Evolutionary conservation across 2,888 invertebrate genomes (phyloP), one percentile per base, ranked within the genome.

Genomic region (Coelinius sp.): DNA sequence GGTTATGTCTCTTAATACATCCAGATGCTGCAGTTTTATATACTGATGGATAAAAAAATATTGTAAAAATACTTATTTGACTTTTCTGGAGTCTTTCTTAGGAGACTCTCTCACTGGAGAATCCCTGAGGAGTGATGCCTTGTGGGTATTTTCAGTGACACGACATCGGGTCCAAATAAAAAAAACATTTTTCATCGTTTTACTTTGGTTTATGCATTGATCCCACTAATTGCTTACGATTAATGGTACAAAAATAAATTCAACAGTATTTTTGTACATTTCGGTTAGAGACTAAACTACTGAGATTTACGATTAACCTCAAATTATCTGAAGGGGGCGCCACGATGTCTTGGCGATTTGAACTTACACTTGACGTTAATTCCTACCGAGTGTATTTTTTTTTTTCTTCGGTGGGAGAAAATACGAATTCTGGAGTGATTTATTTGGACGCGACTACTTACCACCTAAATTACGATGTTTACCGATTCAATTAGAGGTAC

Each of bases 401-500:
- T 20, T 56, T 14, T n/a, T n/a, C n/a, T n/a, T n/a, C n/a, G n/a
- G n/a, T n/a, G n/a, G n/a, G n/a, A n/a, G 62, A 24, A 24, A 62
- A 38, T 49, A 22, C 53, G 12, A 59, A 59, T 31, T 17, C 59
- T 31, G n/a, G 78, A 82, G 82, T 85, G 84, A 86, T 86, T 85
- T 83, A 84, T 77, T 77, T 71, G 75, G 83, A 83, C 83, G 80
- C 75, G 81, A 82, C 82, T 84, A 84, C 81, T 84, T 84, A 84
- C 79, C 83, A 80, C 73, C 76, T 85, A 84, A 87, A 79, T 86
- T 85, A 86, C 86, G 84, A 83, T 87, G 87, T 87, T 87, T 86
- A 86, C 85, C 84, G 79, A 86, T 86, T 87, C 86, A 86, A 87
- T 87, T 87, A 87, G 85, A 84, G 81, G 79, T 79, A 81, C 78